Conservation (phyloP, 1,140 invertebrate species). For the Anoplophora glabripennis region DNA sequence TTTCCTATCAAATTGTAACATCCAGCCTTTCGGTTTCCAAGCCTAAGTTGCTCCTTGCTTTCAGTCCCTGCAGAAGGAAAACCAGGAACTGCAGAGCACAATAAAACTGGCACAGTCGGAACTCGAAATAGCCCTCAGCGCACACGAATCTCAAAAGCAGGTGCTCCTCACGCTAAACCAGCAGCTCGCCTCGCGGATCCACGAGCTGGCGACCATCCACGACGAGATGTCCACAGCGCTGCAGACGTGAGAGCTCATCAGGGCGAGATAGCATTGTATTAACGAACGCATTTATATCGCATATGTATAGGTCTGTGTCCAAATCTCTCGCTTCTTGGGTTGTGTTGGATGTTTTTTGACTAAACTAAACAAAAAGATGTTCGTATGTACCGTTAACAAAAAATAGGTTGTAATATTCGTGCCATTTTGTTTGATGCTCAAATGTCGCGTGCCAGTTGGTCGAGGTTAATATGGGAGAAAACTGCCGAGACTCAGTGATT, state of each 20-base stretch:
- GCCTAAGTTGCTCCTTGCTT: constrained; percentile 21
- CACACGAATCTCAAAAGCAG: constrained; percentile 80
- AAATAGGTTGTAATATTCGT: constrained; percentile 9
- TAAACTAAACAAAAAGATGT: constrained; percentile 11
- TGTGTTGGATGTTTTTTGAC: neutral
- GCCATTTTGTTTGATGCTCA: neutral
- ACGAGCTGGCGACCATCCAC: constrained; percentile 81
- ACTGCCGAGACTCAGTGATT: too few relatives aligned
- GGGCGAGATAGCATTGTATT: constrained; percentile 23
- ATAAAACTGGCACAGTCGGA: constrained; percentile 77
- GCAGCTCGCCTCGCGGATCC: constrained; percentile 78
- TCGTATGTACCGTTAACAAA: constrained; percentile 11
- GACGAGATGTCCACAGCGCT: constrained; percentile 76
- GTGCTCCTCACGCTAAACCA: constrained; percentile 82
- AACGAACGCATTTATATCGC: constrained; percentile 25
- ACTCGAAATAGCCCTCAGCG: constrained; percentile 74
- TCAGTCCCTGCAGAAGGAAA: constrained; percentile 68
- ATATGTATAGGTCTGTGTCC: constrained; percentile 22
- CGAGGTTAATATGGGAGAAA: too few relatives aligned
- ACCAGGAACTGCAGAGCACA: constrained; percentile 68
- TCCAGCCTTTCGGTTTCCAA: too few relatives aligned
- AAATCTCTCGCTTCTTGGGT: constrained; percentile 12
- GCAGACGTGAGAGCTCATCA: constrained; percentile 63
- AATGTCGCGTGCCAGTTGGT: neutral
- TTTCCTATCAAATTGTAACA: too few relatives aligned